A percentile compares a stretch with the other conserved stretches of the same genome.
Conservation (phyloP, 2,888 invertebrate genomes). For the Tridacna crocea region DNA sequence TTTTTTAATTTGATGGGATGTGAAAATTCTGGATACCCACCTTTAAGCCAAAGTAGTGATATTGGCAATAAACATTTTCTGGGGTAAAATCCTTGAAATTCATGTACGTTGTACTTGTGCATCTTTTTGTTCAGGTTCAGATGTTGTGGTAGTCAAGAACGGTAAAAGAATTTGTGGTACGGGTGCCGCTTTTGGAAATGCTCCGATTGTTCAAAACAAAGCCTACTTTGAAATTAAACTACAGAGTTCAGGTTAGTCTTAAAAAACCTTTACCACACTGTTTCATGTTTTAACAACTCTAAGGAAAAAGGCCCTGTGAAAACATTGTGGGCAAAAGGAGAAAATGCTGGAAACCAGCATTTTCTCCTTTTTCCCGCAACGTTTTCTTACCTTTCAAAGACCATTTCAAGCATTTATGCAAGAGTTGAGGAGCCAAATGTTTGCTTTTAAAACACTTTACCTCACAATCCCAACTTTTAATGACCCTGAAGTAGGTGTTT, state of each 20-base stretch:
- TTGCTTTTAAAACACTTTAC: too few relatives aligned
- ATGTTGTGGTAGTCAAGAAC: conserved; percentile 97
- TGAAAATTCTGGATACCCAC: too few relatives aligned
- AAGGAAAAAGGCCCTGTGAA: background rate
- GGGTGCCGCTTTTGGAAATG: conserved; percentile 96
- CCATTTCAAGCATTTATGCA: background rate
- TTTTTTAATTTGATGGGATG: too few relatives aligned
- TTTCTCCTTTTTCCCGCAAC: background rate
- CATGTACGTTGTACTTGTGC: too few relatives aligned
- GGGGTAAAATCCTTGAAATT: too few relatives aligned
- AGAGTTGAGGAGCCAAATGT: too few relatives aligned
- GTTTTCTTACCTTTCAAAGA: background rate
- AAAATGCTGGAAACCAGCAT: too few relatives aligned
- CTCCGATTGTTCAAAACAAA: conserved; percentile 97
- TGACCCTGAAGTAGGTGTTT: background rate
- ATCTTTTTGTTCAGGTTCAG: conserved; percentile 89
- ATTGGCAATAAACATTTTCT: too few relatives aligned
- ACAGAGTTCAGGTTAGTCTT: conserved; percentile 92
- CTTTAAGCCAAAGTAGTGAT: too few relatives aligned
- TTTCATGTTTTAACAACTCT: too few relatives aligned
- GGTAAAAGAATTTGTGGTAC: conserved; percentile 97
- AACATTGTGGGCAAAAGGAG: background rate
- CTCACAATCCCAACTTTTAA: background rate
- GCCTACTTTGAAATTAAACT: conserved; percentile 99
- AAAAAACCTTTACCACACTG: background rate